Percentiles rank a stretch among this genome's conserved stretches.
phyloP scores from a whole-genome alignment of 2,797 vertebrate species.

The Cottoperca gobio region DNA sequence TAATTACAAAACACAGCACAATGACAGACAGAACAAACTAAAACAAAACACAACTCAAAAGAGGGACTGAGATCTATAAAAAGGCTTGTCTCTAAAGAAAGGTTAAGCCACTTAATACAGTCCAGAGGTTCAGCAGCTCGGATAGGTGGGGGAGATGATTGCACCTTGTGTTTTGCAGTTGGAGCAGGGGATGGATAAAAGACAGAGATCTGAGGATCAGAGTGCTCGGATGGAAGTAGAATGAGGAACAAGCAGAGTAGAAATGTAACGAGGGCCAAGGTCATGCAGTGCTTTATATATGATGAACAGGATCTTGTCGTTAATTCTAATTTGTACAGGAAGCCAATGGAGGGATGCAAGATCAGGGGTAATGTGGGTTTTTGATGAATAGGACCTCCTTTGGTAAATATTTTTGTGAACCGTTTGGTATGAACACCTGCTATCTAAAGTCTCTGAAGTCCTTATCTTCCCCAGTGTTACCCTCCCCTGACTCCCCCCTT shows the following conservation, averaged over 20 bases:
- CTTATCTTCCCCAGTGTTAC: slow-evolving; percentile 51
- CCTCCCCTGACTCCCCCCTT: neutral
- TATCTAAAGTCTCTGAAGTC: slow-evolving; percentile 59
- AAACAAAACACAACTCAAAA: neutral
- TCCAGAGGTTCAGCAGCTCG: no score
- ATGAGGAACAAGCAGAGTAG: no score
- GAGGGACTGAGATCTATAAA: neutral
- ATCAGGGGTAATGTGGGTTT: neutral
- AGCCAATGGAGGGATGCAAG: neutral
- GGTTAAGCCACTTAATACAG: no score
- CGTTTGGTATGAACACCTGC: slow-evolving; percentile 61
- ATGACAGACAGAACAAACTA: neutral
- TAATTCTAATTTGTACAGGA: no score
- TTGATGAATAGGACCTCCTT: slow-evolving; percentile 34
- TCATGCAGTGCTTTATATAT: no score
- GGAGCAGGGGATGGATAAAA: neutral
- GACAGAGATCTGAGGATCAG: neutral
- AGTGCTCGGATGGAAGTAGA: no score
- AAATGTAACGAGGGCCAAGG: no score
- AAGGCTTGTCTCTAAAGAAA: neutral
- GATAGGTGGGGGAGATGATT: neutral
- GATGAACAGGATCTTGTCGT: no score
- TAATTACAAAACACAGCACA: neutral
- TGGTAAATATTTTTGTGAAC: slow-evolving; percentile 46
- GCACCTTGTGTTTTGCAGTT: neutral